Evolutionary conservation across 2,888 invertebrate genomes (phyloP).

Genomic region (Nemurella pictetii): DNA sequence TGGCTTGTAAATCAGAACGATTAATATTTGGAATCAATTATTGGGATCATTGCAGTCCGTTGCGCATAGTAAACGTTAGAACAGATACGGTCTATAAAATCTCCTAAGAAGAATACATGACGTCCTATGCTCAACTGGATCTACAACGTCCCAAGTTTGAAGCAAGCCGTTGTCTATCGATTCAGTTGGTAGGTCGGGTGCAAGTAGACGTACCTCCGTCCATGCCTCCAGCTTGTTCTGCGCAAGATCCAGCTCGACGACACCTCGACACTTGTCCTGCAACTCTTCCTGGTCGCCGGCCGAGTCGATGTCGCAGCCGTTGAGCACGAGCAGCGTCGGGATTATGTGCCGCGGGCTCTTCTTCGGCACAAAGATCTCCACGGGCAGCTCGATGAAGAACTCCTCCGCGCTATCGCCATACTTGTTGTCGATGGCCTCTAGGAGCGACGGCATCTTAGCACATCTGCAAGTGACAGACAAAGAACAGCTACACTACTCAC

Average conservation of each 20-base stretch:
- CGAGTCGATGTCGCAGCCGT: constrained; percentile 88
- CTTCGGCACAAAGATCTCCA: constrained; percentile 82
- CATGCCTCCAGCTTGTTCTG: constrained; percentile 87
- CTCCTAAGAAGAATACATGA: too few species aligned
- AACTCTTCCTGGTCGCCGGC: constrained; percentile 82
- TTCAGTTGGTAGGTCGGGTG: not conserved
- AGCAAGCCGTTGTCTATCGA: too few species aligned
- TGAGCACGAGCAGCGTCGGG: constrained; percentile 82
- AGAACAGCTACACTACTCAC: constrained; percentile 14
- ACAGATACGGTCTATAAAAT: too few species aligned
- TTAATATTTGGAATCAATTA: too few species aligned
- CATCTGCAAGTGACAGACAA: too few species aligned
- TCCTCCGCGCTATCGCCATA: constrained; percentile 59
- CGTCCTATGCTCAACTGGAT: too few species aligned
- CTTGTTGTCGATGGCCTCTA: constrained; percentile 88
- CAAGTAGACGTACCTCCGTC: constrained; percentile 69
- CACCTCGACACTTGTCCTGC: constrained; percentile 81
- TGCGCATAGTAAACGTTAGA: too few species aligned
- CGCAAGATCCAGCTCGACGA: constrained; percentile 92
- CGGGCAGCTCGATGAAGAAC: constrained; percentile 43
- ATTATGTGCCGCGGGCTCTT: constrained; percentile 69
- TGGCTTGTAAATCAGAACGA: too few species aligned
- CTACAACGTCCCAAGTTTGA: too few species aligned
- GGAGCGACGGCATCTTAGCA: constrained; percentile 75
- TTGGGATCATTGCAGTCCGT: too few species aligned